phyloP scores from a whole-genome alignment of 2,113 vertebrate species.

The Vicugna pacos region DNA sequence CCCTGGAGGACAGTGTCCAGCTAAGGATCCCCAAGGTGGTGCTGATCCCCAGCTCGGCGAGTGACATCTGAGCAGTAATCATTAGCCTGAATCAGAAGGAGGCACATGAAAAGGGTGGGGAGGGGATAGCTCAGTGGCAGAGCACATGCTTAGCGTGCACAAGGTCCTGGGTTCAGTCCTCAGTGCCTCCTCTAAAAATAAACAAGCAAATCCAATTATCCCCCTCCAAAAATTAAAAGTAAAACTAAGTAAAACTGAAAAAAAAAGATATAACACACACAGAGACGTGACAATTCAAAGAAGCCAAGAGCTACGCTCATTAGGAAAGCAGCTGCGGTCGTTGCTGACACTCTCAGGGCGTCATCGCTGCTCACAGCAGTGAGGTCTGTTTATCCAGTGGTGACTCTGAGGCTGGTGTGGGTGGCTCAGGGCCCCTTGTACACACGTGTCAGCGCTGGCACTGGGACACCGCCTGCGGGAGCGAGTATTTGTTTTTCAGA shows the following conservation, averaged over 20 bases:
- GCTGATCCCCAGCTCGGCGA: background rate
- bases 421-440: rapidly evolving
- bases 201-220: no score
- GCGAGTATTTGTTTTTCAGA: background rate
- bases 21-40: no score
- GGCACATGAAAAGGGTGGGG: rapidly evolving
- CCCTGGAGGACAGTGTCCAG: rapidly evolving
- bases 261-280: no score
- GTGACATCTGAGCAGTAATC: background rate
- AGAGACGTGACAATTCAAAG: rapidly evolving
- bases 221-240: no score
- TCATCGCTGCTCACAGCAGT: no score
- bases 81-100: rapidly evolving
- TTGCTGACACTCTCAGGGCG: rapidly evolving
- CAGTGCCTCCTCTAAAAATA: no score
- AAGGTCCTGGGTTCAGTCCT: no score
- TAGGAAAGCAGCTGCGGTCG: rapidly evolving
- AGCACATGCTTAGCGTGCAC: no score
- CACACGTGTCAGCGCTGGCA: rapidly evolving
- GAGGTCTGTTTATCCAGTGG: background rate
- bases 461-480: rapidly evolving
- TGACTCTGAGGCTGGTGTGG: rapidly evolving
- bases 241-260: no score
- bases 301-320: no score
- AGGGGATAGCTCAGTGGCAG: no score